Conservation (phyloP, 2,888 invertebrate genomes). For the Petrophora chlorosata region DNA sequence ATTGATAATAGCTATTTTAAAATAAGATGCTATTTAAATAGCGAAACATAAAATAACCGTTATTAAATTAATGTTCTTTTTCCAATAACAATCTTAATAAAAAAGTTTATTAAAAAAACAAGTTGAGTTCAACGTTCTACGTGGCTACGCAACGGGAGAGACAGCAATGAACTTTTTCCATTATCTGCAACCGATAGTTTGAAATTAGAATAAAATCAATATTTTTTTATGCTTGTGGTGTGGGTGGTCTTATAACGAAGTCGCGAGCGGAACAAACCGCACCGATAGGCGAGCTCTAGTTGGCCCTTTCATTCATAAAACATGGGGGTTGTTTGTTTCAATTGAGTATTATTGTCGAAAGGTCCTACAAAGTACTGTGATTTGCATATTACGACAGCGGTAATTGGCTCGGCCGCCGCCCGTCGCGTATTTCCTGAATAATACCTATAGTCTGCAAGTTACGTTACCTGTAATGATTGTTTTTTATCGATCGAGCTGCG, state of each 20-base stretch:
- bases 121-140: slow-evolving; percentile 36
- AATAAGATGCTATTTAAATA: slow-evolving; percentile 10
- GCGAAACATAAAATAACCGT: slow-evolving; percentile 10
- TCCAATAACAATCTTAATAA: slow-evolving; percentile 25
- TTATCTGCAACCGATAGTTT: slow-evolving; percentile 56
- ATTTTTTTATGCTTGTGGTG: slow-evolving; percentile 38
- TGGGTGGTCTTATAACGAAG: slow-evolving; percentile 35
- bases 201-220: slow-evolving; percentile 51
- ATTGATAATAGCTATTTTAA: slow-evolving; percentile 2
- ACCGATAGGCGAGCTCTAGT: slow-evolving; percentile 21
- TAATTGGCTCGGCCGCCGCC: slow-evolving; percentile 42
- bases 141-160: slow-evolving; percentile 31
- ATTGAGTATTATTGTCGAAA: slow-evolving; percentile 52
- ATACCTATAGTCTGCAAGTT: slow-evolving; percentile 31
- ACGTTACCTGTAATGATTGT: slow-evolving; percentile 44
- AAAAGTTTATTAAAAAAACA: slow-evolving; percentile 34
- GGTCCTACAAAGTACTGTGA: slow-evolving; percentile 53
- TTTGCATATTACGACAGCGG: slow-evolving; percentile 55
- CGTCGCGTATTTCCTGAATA: slow-evolving; percentile 48
- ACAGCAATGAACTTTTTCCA: slow-evolving; percentile 58
- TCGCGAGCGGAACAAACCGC: slow-evolving; percentile 29
- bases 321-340: slow-evolving; percentile 43
- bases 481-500: slow-evolving; percentile 34
- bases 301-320: slow-evolving; percentile 32
- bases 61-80: slow-evolving; percentile 18